Base-by-base conservation (phyloP, 1,140 invertebrate genomes). In the Cotesia vestalis region DNA sequence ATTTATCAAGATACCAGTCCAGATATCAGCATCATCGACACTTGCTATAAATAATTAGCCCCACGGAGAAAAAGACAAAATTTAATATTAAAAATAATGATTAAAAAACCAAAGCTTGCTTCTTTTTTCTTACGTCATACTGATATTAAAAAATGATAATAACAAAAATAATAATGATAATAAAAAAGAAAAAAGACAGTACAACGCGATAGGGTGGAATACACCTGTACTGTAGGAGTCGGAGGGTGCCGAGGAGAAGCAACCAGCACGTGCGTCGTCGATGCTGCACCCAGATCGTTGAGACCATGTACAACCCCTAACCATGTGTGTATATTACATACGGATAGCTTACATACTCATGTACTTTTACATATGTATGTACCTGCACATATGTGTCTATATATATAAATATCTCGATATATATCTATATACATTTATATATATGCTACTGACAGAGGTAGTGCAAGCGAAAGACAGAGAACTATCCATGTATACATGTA, bases 261-360 rank as follows among this genome's bases (percentile, higher is more conserved):
- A 6, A 36, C 27, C 35, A 70, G 68, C 68, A 70, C 68, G 68
- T 70, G 57, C 57, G 46, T 46, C 40, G 68, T 14, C 17, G 38
- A 51, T 46, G 61, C 35, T 69, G 17, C 38, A 60, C 6, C 60
- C 60, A 62, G 34, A 38, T 40, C 34, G 60, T 46, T 46, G 40
- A 46, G 9, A n/a, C 8, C 14, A 62, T 62, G 36, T 62, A 62
- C 35, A 62, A 62, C 60, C 60, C 60, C 61, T 14, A 51, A 46
- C 40, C 46, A 35, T 70, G 52, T 60, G 60, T 72, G 71, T 66
- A 46, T 46, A 72, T 40, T 67, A 62, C 71, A 73, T 61, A 68
- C 71, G 71, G 67, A 55, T 61, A 73, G 57, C 68, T 62, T 62
- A 51, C 38, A 55, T 66, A 68, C 52, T 40, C 66, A 63, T 69